A percentile compares a stretch with the other conserved stretches of the same genome.
Evolutionary conservation across 2,797 vertebrate species (phyloP).

Genomic region (Kryptolebias ocellatus): DNA sequence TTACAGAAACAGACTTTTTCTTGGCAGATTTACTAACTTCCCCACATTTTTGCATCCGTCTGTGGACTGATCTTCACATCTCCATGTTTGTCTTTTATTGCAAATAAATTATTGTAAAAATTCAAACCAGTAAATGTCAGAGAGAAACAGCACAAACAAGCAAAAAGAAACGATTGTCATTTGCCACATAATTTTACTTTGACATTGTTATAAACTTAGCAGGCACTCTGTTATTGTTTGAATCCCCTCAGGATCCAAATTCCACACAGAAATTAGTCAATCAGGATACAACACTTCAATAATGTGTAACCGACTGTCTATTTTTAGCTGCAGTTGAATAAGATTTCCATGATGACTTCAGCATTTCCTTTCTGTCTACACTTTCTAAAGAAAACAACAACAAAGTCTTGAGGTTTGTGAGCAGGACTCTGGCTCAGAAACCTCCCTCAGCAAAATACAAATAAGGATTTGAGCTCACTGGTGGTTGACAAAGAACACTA

Average conservation of each 20-base stretch:
- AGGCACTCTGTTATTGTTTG: slow-evolving; percentile 21
- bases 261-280: slow-evolving; percentile 6
- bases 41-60: too few relatives aligned
- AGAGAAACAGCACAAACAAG: not conserved
- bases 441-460: too few relatives aligned
- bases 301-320: slow-evolving; percentile 54
- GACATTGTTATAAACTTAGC: slow-evolving; percentile 3
- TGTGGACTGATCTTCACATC: too few relatives aligned
- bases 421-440: not conserved
- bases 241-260: slow-evolving; percentile 56
- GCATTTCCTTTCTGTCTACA: slow-evolving; percentile 1
- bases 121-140: not conserved
- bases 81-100: too few relatives aligned
- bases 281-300: slow-evolving; percentile 21
- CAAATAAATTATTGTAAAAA: not conserved
- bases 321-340: not conserved
- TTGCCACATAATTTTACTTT: slow-evolving; percentile 10
- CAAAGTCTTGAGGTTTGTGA: not conserved
- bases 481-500: slow-evolving; percentile 75
- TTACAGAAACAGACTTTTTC: not conserved
- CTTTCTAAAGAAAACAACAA: not conserved
- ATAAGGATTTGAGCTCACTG: slow-evolving; percentile 16
- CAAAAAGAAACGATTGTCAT: not conserved
- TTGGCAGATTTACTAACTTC: not conserved
- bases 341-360: not conserved